phyloP scores from a whole-genome alignment of 2,888 invertebrate species.

The Encarsia formosa region DNA sequence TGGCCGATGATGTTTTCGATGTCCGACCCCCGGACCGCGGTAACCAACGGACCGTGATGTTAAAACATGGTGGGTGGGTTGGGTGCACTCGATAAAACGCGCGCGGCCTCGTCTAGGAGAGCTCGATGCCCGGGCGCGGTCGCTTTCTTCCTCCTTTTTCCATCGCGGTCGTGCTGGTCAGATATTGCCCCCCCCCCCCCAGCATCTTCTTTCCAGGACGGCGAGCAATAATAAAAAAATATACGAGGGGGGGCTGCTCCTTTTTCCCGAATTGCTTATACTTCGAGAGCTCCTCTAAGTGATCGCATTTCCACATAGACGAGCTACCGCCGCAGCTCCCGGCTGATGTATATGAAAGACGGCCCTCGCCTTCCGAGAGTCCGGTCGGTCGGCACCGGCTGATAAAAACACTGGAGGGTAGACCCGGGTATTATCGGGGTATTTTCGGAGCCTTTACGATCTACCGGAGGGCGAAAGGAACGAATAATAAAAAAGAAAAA shows the following conservation, averaged over 20 bases:
- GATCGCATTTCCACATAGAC: conserved; percentile 52
- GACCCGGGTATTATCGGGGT: conserved; percentile 36
- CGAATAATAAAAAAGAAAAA: conserved; percentile 24
- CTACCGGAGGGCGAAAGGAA: no score
- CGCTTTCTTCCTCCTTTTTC: conserved; percentile 3
- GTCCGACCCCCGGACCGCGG: no score
- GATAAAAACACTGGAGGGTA: background rate
- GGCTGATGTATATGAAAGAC: conserved; percentile 47
- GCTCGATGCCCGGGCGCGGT: conserved; percentile 26
- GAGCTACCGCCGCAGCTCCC: no score
- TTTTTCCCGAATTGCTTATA: conserved; percentile 49
- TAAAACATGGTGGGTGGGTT: conserved; percentile 44
- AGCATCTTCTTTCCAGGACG: background rate
- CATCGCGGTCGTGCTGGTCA: no score
- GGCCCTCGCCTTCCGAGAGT: background rate
- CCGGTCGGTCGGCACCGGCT: background rate
- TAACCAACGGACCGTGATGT: conserved; percentile 49
- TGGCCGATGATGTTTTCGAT: conserved; percentile 37
- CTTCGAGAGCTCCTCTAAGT: conserved; percentile 49
- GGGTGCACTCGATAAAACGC: background rate
- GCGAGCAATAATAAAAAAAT: conserved; percentile 49
- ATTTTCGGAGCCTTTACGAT: conserved; percentile 39
- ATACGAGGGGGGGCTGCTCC: conserved; percentile 35
- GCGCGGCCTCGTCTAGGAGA: conserved; percentile 9
- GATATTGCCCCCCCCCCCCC: no score